phyloP scores from a whole-genome alignment of 1,140 invertebrate genomes.

The Drosophila prosaltans region DNA sequence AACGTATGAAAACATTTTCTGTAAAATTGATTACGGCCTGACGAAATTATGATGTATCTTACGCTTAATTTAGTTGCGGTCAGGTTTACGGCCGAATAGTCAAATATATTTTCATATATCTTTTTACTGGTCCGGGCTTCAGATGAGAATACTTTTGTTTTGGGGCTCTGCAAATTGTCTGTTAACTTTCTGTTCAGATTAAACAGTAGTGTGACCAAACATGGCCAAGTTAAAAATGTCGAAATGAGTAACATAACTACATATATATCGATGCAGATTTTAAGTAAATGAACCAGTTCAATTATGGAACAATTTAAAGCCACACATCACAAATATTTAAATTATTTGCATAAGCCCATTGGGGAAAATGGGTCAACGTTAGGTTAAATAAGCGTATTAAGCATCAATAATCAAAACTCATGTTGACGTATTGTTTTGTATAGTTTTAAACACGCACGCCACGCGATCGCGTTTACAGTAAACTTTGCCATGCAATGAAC shows the following conservation, averaged over 20 bases:
- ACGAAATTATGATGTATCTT: not conserved
- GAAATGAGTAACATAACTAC: not conserved
- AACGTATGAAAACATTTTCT: not conserved
- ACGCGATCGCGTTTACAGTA: slow-evolving; percentile 39
- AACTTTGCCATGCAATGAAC: not conserved
- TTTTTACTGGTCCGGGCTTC: not conserved
- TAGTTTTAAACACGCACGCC: slow-evolving; percentile 15
- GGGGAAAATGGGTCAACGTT: not conserved
- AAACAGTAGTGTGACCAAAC: not conserved
- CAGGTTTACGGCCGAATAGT: not conserved
- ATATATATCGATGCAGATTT: not conserved
- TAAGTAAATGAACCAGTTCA: slow-evolving; percentile 7
- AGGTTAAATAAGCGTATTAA: not conserved
- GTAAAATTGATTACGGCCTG: not conserved
- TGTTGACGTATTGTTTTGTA: slow-evolving; percentile 12
- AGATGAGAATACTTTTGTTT: not conserved
- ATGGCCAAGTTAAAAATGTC: not conserved
- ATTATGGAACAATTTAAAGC: not conserved
- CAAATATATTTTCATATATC: not conserved
- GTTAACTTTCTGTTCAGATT: not conserved
- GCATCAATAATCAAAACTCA: slow-evolving; percentile 9
- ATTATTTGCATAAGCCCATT: slow-evolving; percentile 5
- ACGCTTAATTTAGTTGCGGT: not conserved
- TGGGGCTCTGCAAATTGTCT: not conserved
- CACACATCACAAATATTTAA: slow-evolving; percentile 4